Evolutionary conservation across 2,888 invertebrate species (phyloP).

Genomic region (Blastobasis adustella): DNA sequence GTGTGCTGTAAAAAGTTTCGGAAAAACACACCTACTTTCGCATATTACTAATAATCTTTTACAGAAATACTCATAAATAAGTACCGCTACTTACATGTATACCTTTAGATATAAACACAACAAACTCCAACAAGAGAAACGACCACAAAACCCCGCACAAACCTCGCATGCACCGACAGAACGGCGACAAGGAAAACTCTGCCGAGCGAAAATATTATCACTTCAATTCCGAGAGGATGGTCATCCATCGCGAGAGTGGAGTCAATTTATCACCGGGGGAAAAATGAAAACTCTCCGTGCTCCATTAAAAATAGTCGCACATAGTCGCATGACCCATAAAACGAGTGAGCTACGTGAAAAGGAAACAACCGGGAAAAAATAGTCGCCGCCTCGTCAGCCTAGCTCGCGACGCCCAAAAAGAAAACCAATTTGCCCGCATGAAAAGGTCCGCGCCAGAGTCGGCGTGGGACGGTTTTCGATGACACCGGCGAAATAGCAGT

Average conservation of each 20-base stretch:
- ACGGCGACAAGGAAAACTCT: no score
- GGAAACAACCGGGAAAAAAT: constrained; percentile 62
- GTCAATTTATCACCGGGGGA: constrained; percentile 68
- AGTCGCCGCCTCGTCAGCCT: constrained; percentile 53
- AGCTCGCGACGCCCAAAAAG: constrained; percentile 60
- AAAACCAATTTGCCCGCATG: constrained; percentile 73
- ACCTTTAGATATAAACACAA: no score
- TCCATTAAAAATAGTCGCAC: constrained; percentile 73
- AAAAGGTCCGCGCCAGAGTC: constrained; percentile 56
- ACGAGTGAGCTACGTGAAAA: constrained; percentile 65
- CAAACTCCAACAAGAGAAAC: no score
- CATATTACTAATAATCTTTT: no score
- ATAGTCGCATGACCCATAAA: constrained; percentile 74
- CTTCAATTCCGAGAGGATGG: constrained; percentile 49
- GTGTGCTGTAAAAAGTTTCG: no score
- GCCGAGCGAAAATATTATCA: constrained; percentile 32
- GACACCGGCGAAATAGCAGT: no score
- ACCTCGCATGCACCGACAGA: no score
- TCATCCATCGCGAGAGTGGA: constrained; percentile 63
- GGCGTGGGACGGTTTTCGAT: neutral
- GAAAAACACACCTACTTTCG: no score
- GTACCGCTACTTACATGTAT: no score
- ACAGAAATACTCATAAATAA: no score
- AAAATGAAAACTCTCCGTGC: constrained; percentile 63
- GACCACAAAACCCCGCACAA: no score